Evolutionary conservation across 2,888 invertebrate species (phyloP), one percentile per base, ranked within the genome.

Genomic region (Apodemia zela): DNA sequence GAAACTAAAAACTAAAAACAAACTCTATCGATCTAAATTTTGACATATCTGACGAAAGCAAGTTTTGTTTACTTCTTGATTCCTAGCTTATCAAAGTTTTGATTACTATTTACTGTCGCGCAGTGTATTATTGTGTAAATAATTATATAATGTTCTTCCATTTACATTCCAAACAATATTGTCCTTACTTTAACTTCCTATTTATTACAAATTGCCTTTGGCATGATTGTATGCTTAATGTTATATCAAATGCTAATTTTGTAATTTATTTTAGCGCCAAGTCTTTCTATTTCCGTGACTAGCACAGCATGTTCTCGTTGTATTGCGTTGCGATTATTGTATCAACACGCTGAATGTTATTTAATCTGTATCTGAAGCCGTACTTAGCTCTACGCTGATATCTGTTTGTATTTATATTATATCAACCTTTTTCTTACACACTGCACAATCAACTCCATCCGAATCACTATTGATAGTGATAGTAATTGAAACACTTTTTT

Each of bases 241-340:
- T 10, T 49, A 15, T 54, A 42, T 54, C 25, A 25, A 54, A 54
- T 13, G 54, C 25, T 51, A 51, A 51, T 51, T 51, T 11, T 51
- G 18, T 54, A 21, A 13, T 25, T 54, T n/a, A 49, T 11, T 49
- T 49, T 49, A 49, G 49, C 10, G 51, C 51, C 25, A 18, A 13
- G 51, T 5, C 13, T 42, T 11, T 51, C 21, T 2, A 51, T 21
- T 51, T 18, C 18, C 5, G 13, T 51, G 18, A 5, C 18, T 10
- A 21, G 18, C 13, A 13, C 25, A 42, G 42, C 42, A 42, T 54
- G 21, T 13, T 25, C 25, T 54, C 51, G 25, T 25, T 54, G 54
- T 54, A 18, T 54, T 54, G 54, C 18, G 54, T 21, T 21, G 54
- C 21, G 8, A 15, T 54, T 51, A 18, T 18, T 8, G 21, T 42